These are phyloP conservation scores for Erebia epiphron DNA, from an alignment of 2,888 invertebrate species.

Conservation along the genomic window DNA sequence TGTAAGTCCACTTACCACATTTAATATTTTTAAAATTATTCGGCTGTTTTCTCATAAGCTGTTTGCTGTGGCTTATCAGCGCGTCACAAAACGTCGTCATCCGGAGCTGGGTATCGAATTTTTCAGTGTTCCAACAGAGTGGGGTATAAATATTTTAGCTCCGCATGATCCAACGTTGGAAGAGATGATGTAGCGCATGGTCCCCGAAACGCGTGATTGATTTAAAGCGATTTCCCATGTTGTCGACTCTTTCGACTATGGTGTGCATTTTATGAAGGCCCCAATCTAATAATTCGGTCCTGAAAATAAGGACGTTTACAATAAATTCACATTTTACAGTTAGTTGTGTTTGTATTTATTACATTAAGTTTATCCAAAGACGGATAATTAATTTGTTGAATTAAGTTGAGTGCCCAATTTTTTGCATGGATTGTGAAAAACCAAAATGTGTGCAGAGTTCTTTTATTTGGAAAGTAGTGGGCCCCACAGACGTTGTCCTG, in stretches of 20 bases:
- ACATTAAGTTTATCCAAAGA: no score
- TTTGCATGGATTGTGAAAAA: no score
- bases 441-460: no score
- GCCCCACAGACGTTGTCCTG: no score
- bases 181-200: constrained; percentile 90
- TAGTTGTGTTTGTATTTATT: no score
- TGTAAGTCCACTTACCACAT: background rate
- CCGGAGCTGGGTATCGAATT: constrained; percentile 82
- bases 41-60: constrained; percentile 64
- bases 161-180: constrained; percentile 90
- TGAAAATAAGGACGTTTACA: constrained; percentile 54
- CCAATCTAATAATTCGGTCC: constrained; percentile 85
- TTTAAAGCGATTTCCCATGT: constrained; percentile 85
- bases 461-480: no score
- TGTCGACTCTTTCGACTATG: constrained; percentile 87
- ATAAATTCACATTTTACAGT: background rate
- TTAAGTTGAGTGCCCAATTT: no score
- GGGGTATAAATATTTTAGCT: constrained; percentile 86
- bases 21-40: constrained; percentile 55
- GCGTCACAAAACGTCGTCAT: constrained; percentile 83
- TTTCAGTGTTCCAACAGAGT: constrained; percentile 84
- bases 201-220: constrained; percentile 89
- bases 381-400: no score
- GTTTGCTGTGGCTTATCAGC: constrained; percentile 85
- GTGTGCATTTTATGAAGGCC: constrained; percentile 90